phyloP scores from a whole-genome alignment of 2,888 invertebrate species.

The Cyclophora punctaria region DNA sequence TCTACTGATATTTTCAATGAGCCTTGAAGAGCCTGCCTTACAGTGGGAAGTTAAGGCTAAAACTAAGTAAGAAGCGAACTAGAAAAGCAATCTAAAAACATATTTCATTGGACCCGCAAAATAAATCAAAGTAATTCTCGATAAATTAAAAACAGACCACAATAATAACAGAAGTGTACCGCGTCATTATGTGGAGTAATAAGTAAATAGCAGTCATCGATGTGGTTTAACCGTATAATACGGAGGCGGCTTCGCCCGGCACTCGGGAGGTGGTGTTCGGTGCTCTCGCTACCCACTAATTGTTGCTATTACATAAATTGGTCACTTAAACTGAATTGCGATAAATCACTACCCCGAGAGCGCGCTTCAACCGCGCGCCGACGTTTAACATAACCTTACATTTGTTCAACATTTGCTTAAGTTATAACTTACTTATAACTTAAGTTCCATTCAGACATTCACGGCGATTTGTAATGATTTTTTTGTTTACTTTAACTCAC shows the following conservation, averaged over 20 bases:
- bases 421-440: too few species aligned
- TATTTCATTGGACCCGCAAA: too few species aligned
- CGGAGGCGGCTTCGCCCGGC: neutral
- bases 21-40: too few species aligned
- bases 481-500: conserved; percentile 7
- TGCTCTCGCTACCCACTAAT: conserved; percentile 34
- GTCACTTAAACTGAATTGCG: conserved; percentile 48
- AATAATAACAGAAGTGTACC: neutral
- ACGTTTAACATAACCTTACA: conserved; percentile 30
- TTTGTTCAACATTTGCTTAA: conserved; percentile 18
- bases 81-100: too few species aligned
- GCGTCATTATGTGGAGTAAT: too few species aligned
- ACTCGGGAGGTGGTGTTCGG: neutral
- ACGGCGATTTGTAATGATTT: conserved; percentile 12
- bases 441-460: conserved; percentile 5
- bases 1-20: too few species aligned
- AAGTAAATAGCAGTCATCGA: conserved; percentile 19
- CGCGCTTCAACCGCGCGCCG: conserved; percentile 26
- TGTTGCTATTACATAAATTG: conserved; percentile 56
- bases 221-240: conserved; percentile 12
- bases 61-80: too few species aligned
- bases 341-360: conserved; percentile 42
- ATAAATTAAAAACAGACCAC: too few species aligned
- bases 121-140: too few species aligned
- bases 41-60: too few species aligned